phyloP scores from a whole-genome alignment of 2,888 invertebrate genomes.

The Tubulanus polymorphus region DNA sequence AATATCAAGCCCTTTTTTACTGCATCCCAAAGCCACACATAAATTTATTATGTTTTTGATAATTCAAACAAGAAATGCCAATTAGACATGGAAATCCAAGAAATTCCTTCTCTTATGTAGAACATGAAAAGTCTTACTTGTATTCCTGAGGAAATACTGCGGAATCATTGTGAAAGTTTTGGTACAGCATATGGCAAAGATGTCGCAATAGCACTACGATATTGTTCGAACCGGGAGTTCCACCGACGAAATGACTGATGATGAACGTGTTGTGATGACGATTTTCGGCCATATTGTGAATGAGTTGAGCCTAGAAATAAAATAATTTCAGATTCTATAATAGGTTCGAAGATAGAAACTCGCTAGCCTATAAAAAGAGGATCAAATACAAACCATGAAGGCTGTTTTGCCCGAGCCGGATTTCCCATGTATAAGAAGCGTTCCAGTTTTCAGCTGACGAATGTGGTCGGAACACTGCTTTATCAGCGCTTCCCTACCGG shows the following conservation, averaged over 20 bases:
- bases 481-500: slow-evolving; percentile 36
- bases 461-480: slow-evolving; percentile 33
- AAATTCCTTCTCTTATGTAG: too few species aligned
- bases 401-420: slow-evolving; percentile 52
- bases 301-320: too few species aligned
- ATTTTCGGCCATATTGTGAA: too few species aligned
- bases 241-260: slow-evolving; percentile 46
- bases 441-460: slow-evolving; percentile 25
- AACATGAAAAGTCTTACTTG: too few species aligned
- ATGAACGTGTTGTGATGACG: slow-evolving; percentile 24
- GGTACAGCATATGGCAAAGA: slow-evolving; percentile 37
- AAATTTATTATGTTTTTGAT: too few species aligned
- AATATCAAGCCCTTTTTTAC: too few species aligned
- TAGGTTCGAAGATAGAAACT: background rate
- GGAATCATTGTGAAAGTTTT: slow-evolving; percentile 29
- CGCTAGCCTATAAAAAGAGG: background rate
- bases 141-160: slow-evolving; percentile 41
- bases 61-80: too few species aligned
- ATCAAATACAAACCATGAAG: slow-evolving; percentile 36
- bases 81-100: too few species aligned
- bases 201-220: slow-evolving; percentile 38
- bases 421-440: slow-evolving; percentile 45
- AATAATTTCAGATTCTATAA: background rate
- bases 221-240: slow-evolving; percentile 43
- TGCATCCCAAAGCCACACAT: too few species aligned